phyloP scores from a whole-genome alignment of 2,113 vertebrate species.

The Channa argus region DNA sequence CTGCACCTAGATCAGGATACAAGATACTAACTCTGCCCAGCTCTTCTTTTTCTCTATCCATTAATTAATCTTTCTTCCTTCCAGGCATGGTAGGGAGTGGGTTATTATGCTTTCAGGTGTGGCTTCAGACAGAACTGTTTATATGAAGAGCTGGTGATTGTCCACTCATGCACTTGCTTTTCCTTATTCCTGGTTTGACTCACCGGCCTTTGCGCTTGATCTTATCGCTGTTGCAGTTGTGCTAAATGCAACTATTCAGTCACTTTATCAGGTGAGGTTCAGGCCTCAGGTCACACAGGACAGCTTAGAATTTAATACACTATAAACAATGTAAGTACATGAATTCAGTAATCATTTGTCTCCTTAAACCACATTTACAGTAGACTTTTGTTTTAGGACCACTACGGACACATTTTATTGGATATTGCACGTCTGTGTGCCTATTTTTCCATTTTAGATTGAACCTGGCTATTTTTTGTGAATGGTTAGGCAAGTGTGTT shows the following conservation, averaged over 20 bases:
- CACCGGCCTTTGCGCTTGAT: conserved; percentile 18
- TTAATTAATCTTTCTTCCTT: conserved; percentile 44
- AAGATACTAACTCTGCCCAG: conserved; percentile 1
- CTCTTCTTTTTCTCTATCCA: conserved; percentile 26
- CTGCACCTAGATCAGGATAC: conserved; percentile 30
- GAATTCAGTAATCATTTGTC: too few relatives aligned
- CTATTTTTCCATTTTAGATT: not conserved
- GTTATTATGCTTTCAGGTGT: not conserved
- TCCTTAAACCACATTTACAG: not conserved
- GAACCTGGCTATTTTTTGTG: not conserved
- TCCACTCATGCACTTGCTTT: not conserved
- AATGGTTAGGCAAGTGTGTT: too few relatives aligned
- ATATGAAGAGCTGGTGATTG: conserved; percentile 24
- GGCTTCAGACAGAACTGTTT: conserved; percentile 19
- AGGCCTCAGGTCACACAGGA: not conserved
- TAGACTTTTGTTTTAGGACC: too few relatives aligned
- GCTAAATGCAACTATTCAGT: conserved; percentile 17
- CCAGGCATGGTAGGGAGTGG: conserved; percentile 8
- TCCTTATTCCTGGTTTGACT: conserved; percentile 67
- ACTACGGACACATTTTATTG: too few relatives aligned
- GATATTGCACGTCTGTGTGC: too few relatives aligned
- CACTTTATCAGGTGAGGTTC: conserved; percentile 26
- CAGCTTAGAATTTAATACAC: not conserved
- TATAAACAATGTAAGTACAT: not conserved
- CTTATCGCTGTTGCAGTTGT: conserved; percentile 36